A percentile compares a stretch with the other conserved stretches of the same genome.
Evolutionary conservation across 1,140 invertebrate genomes (phyloP).

Genomic region (Conopomorpha cramerella): DNA sequence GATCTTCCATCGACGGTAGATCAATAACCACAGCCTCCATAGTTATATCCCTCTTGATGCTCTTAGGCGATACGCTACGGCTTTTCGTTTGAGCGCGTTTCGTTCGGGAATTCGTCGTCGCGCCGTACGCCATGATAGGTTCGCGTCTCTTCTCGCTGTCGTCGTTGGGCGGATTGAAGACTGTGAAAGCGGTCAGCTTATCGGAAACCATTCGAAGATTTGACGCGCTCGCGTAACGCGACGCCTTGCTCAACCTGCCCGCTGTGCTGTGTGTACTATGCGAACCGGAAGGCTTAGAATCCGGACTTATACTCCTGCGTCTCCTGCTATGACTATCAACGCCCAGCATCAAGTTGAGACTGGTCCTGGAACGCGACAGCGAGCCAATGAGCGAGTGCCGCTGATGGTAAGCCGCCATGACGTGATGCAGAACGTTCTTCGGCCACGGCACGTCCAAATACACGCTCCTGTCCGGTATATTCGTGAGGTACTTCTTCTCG

Average conservation of each 20-base stretch:
- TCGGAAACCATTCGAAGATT: conserved; percentile 43
- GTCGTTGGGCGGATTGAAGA: conserved; percentile 26
- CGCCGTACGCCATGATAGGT: conserved; percentile 40
- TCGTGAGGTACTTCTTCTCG: conserved; percentile 52
- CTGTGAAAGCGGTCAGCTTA: conserved; percentile 44
- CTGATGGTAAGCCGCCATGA: conserved; percentile 51
- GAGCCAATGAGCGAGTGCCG: conserved; percentile 56
- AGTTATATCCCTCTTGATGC: conserved; percentile 33
- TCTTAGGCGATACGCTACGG: conserved; percentile 34
- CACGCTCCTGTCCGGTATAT: conserved; percentile 38
- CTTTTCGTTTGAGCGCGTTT: conserved; percentile 17
- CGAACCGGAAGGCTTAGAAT: conserved; percentile 18
- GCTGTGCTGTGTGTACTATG: conserved; percentile 26
- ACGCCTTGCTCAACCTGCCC: conserved; percentile 23
- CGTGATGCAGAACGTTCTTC: conserved; percentile 51
- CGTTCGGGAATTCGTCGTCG: conserved; percentile 11
- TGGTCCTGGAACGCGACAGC: conserved; percentile 58
- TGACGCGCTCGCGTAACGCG: conserved; percentile 34
- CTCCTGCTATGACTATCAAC: conserved; percentile 24
- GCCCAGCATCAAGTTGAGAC: conserved; percentile 34
- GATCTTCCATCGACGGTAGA: conserved; percentile 28
- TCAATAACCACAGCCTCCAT: conserved; percentile 47
- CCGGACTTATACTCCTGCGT: conserved; percentile 28
- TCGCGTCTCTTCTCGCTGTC: conserved; percentile 17
- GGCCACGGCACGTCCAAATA: conserved; percentile 51